These are phyloP conservation scores for Alectura lathami DNA, from an alignment of 2,113 vertebrate species.

Conservation along the genomic window DNA sequence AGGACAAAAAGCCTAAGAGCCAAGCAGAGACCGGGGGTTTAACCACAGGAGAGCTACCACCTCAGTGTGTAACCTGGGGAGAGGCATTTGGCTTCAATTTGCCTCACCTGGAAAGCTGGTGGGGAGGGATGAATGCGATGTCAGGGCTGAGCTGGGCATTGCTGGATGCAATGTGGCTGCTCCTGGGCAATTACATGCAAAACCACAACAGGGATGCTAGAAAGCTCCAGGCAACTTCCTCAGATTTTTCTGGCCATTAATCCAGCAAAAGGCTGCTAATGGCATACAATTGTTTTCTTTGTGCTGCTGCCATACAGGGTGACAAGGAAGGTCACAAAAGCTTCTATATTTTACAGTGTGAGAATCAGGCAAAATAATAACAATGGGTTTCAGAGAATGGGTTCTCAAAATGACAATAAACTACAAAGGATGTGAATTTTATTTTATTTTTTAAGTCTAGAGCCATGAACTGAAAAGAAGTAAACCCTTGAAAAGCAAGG, in stretches of 20 bases:
- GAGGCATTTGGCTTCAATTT: background rate
- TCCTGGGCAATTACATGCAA: background rate
- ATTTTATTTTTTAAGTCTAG: background rate
- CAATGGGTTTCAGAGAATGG: background rate
- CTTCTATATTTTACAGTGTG: background rate
- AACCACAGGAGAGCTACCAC: background rate
- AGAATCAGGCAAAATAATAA: background rate
- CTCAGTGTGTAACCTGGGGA: background rate
- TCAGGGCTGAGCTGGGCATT: background rate
- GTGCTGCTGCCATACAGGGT: background rate
- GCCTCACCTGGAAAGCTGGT: background rate
- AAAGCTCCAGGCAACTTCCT: constrained; percentile 6
- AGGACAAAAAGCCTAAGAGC: background rate
- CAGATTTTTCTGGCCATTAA: constrained; percentile 27
- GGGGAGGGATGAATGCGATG: background rate
- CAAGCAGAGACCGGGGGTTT: background rate
- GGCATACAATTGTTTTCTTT: background rate
- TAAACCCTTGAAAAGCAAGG: background rate
- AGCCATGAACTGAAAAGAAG: background rate
- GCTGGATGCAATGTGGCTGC: background rate
- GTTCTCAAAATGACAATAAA: background rate
- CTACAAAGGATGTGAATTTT: background rate
- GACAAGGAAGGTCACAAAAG: constrained; percentile 16
- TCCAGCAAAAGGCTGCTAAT: constrained; percentile 36
- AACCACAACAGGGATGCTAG: background rate